Percentiles rank a stretch among this genome's conserved stretches.
phyloP scores from a whole-genome alignment of 2,113 vertebrate species.

The Motacilla tschutschensis region DNA sequence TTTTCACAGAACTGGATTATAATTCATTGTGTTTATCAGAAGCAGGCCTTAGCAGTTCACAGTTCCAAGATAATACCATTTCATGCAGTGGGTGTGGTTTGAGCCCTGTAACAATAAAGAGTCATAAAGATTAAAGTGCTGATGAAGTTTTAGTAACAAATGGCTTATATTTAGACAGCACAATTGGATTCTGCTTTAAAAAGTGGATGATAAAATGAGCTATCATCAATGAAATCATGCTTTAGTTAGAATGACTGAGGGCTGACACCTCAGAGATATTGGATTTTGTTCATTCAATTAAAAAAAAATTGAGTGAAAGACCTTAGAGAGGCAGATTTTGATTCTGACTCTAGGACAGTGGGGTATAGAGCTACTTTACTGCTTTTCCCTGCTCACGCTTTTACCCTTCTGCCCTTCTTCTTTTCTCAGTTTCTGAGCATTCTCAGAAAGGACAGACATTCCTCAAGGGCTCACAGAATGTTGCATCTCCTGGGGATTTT shows the following conservation, averaged over 20 bases:
- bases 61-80: neutral
- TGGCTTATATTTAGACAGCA: neutral
- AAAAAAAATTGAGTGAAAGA: neutral
- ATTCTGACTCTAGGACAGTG: neutral
- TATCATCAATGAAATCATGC: neutral
- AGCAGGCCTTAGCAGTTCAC: neutral
- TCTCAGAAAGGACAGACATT: slow-evolving; percentile 17
- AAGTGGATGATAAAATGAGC: neutral
- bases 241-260: neutral
- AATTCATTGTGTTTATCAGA: neutral
- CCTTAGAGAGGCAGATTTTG: neutral
- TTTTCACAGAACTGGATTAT: neutral
- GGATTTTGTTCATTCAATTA: neutral
- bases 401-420: neutral
- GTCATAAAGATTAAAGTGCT: neutral
- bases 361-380: neutral
- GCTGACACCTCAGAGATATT: neutral
- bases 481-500: neutral
- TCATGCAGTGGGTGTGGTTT: neutral
- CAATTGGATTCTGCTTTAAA: neutral
- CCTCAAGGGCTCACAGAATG: slow-evolving; percentile 12
- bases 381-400: neutral
- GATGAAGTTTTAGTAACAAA: neutral
- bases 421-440: neutral
- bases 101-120: neutral